Evolutionary conservation across 2,113 vertebrate species (phyloP).

Genomic region (Callionymus lyra): DNA sequence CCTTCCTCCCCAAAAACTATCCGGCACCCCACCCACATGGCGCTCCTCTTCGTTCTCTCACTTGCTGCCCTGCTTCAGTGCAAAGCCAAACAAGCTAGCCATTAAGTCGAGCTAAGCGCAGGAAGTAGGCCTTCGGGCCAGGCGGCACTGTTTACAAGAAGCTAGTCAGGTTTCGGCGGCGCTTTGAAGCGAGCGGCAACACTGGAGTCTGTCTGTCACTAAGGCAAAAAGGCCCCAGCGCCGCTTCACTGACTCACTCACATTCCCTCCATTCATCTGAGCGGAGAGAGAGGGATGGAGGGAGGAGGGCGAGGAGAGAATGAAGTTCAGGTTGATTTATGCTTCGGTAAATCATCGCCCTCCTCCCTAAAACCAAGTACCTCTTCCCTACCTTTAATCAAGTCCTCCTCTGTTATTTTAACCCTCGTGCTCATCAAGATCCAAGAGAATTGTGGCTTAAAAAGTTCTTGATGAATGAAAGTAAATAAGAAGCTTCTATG

Average conservation of each 20-base stretch:
- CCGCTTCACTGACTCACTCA: conserved; percentile 58
- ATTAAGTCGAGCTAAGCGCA: conserved; percentile 66
- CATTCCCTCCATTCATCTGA: conserved; percentile 61
- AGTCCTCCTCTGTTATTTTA: conserved; percentile 40
- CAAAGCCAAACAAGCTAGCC: conserved; percentile 65
- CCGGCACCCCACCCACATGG: conserved; percentile 39
- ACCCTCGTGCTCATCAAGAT: conserved; percentile 27
- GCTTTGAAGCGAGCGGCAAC: conserved; percentile 60
- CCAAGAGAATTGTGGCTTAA: conserved; percentile 18
- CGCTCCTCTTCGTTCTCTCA: conserved; percentile 28
- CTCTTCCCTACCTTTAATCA: conserved; percentile 48
- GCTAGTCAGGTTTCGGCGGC: conserved; percentile 60
- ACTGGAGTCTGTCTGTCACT: conserved; percentile 65
- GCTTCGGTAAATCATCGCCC: conserved; percentile 1
- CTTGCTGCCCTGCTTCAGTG: conserved; percentile 45
- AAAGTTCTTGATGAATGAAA: neutral
- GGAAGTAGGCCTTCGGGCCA: conserved; percentile 64
- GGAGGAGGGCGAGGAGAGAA: conserved; percentile 16
- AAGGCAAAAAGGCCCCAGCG: conserved; percentile 46
- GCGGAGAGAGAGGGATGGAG: conserved; percentile 27
- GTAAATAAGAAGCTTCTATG: neutral
- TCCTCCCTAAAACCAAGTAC: conserved; percentile 17
- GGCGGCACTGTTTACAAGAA: conserved; percentile 63
- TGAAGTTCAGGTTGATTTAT: conserved; percentile 44
- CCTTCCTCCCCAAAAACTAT: conserved; percentile 28